These are phyloP conservation scores for Callionymus lyra DNA, from an alignment of 2,113 vertebrate species.

Conservation along the genomic window DNA sequence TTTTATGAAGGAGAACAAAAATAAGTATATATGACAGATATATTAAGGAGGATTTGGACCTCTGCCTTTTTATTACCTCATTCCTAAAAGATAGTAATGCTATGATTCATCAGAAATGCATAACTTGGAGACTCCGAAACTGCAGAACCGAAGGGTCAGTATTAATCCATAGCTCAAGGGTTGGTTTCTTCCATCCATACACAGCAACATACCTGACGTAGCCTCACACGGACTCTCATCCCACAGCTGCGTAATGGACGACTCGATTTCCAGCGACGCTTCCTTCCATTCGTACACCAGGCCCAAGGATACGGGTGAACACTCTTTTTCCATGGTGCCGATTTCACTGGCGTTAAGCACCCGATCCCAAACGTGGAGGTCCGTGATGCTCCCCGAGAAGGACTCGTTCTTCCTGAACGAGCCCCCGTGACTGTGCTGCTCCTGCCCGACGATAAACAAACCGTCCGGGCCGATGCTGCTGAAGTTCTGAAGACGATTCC, in stretches of 20 bases:
- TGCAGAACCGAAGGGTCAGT: too few relatives aligned
- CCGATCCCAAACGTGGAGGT: slow-evolving; percentile 67
- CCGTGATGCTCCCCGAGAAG: slow-evolving; percentile 64
- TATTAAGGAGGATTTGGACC: too few relatives aligned
- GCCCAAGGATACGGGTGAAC: slow-evolving; percentile 51
- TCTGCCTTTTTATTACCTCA: too few relatives aligned
- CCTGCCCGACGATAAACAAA: slow-evolving; percentile 60
- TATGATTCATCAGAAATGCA: too few relatives aligned
- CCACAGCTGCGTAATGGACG: slow-evolving; percentile 36
- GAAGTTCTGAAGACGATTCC: slow-evolving; percentile 25
- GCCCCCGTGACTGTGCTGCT: slow-evolving; percentile 49
- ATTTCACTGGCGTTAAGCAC: slow-evolving; percentile 54
- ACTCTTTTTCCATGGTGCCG: slow-evolving; percentile 56
- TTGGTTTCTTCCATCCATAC: not conserved
- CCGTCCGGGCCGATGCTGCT: slow-evolving; percentile 41
- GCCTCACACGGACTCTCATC: slow-evolving; percentile 57
- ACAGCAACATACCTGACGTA: slow-evolving; percentile 30
- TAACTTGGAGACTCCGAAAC: too few relatives aligned
- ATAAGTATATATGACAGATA: too few relatives aligned
- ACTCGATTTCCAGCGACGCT: slow-evolving; percentile 47
- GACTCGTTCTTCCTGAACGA: slow-evolving; percentile 52
- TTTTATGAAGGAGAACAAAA: too few relatives aligned
- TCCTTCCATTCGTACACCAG: slow-evolving; percentile 61
- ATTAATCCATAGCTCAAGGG: too few relatives aligned
- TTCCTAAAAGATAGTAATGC: too few relatives aligned